Conservation (phyloP, 2,888 invertebrate genomes). For the Drepana falcataria region DNA sequence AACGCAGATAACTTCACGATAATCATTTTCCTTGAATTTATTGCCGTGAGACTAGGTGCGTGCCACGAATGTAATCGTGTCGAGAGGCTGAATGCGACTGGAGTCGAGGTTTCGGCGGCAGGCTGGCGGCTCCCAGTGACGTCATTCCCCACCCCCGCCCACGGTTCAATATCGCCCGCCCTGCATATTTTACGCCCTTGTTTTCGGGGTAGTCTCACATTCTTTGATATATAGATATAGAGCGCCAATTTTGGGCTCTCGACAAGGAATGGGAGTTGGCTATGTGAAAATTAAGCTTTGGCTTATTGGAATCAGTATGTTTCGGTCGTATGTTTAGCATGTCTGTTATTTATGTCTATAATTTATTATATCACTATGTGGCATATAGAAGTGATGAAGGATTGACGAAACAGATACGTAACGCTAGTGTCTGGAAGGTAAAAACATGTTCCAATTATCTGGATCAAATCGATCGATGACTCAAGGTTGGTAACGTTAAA, state of each 20-base stretch:
- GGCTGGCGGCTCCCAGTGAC: slow-evolving; percentile 64
- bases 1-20: neutral
- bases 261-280: slow-evolving; percentile 11
- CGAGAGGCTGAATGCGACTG: slow-evolving; percentile 48
- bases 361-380: too few species aligned
- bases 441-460: too few species aligned
- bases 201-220: slow-evolving; percentile 47
- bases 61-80: slow-evolving; percentile 28
- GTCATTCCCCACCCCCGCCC: slow-evolving; percentile 41
- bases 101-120: slow-evolving; percentile 51
- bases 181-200: slow-evolving; percentile 63
- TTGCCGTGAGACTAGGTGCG: slow-evolving; percentile 9
- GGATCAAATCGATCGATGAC: too few species aligned
- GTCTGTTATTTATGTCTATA: too few species aligned
- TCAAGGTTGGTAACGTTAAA: too few species aligned
- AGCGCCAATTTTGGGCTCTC: slow-evolving; percentile 6
- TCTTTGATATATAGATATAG: slow-evolving; percentile 34
- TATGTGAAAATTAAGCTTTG: neutral
- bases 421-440: too few species aligned
- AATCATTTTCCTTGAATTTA: slow-evolving; percentile 6
- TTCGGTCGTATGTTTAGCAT: too few species aligned
- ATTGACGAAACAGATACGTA: too few species aligned
- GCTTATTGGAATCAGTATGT: neutral
- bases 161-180: slow-evolving; percentile 39
- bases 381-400: too few species aligned